A percentile compares a stretch with the other conserved stretches of the same genome.
phyloP scores from a whole-genome alignment of 1,140 invertebrate genomes.

The Oedothorax gibbosus region DNA sequence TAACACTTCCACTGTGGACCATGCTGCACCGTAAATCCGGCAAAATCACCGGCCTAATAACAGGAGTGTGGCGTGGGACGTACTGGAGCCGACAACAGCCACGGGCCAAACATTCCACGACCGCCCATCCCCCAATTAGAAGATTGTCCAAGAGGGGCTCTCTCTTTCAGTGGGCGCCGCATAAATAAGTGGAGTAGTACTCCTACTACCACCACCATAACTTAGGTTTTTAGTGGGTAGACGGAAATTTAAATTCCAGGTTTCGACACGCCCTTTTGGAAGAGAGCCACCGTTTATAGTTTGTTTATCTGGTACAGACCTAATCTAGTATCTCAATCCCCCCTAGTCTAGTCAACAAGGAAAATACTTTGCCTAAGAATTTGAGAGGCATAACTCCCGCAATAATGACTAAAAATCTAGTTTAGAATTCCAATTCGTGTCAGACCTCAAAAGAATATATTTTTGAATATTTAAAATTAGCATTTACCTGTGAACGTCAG shows the following conservation, averaged over 20 bases:
- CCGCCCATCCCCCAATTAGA: constrained; percentile 38
- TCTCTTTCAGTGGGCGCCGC: constrained; percentile 2
- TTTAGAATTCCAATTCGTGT: too few relatives aligned
- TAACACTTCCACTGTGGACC: neutral
- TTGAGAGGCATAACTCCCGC: too few relatives aligned
- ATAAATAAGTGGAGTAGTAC: constrained; percentile 31
- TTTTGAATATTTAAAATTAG: too few relatives aligned
- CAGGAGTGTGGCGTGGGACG: neutral
- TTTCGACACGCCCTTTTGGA: constrained; percentile 21
- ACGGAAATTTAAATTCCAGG: constrained; percentile 56
- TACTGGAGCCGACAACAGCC: constrained; percentile 1
- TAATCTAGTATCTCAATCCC: too few relatives aligned
- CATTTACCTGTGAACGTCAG: too few relatives aligned
- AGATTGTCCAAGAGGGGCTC: constrained; percentile 30
- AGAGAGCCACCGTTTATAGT: too few relatives aligned
- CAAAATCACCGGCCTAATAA: neutral
- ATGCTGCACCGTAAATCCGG: neutral
- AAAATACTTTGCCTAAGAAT: too few relatives aligned
- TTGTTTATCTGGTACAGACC: too few relatives aligned
- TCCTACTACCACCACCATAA: constrained; percentile 53
- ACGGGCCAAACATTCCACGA: constrained; percentile 24
- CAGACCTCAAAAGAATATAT: too few relatives aligned
- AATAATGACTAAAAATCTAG: too few relatives aligned
- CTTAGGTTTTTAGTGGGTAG: constrained; percentile 42
- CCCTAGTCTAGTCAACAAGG: too few relatives aligned